These are phyloP conservation scores for Osmoderma eremita DNA, from an alignment of 2,888 invertebrate genomes.

Conservation along the genomic window DNA sequence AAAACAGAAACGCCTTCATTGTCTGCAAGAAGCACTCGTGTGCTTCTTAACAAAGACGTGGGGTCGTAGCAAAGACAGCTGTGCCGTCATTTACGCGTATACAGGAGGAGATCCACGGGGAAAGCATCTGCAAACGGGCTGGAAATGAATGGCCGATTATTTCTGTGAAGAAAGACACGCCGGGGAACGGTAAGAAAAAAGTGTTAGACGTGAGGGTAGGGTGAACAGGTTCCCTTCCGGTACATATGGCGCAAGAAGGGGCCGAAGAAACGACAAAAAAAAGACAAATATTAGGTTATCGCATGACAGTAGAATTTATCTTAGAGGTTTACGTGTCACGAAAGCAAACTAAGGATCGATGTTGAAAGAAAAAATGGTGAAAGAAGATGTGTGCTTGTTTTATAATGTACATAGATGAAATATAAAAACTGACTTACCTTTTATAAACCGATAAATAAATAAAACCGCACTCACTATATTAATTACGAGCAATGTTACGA, in stretches of 20 bases:
- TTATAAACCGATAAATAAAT: not conserved
- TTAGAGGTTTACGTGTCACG: too few species aligned
- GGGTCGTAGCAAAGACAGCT: constrained; percentile 29
- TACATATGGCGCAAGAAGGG: constrained; percentile 1
- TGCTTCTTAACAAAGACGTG: constrained; percentile 23
- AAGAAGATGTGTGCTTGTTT: too few species aligned
- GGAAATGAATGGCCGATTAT: constrained; percentile 21
- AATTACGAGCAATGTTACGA: not conserved
- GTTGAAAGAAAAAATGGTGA: too few species aligned
- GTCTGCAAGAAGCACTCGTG: constrained; percentile 2
- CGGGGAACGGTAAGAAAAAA: constrained; percentile 3
- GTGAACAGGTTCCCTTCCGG: constrained; percentile 10
- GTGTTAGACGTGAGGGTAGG: constrained; percentile 20
- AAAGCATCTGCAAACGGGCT: constrained; percentile 28
- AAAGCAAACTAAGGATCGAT: too few species aligned
- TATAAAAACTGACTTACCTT: too few species aligned
- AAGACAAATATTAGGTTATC: too few species aligned
- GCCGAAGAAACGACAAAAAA: too few species aligned
- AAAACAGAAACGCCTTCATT: not conserved
- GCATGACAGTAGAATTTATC: too few species aligned
- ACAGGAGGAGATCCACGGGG: not conserved
- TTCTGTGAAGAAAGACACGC: constrained; percentile 10
- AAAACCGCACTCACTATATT: not conserved
- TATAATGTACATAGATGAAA: too few species aligned
- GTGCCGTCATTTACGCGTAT: constrained; percentile 5